These are phyloP conservation scores for Rhabdomys dilectus DNA, from an alignment of 2,113 vertebrate species.

Conservation along the genomic window DNA sequence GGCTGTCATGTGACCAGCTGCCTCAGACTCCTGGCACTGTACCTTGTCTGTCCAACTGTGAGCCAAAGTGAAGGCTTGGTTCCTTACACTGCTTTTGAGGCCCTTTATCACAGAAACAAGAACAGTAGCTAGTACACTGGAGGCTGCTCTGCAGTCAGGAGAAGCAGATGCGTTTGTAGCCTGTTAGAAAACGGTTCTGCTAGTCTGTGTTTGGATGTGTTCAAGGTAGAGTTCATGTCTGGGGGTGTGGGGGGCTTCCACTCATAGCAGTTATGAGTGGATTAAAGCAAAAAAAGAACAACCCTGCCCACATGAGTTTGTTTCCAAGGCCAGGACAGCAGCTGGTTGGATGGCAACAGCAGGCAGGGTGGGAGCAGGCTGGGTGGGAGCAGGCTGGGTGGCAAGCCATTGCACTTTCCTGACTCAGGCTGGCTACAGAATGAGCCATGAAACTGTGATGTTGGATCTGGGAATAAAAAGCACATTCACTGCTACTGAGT, in stretches of 20 bases:
- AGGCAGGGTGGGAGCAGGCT: not conserved
- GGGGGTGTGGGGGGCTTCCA: not conserved
- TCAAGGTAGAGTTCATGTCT: not conserved
- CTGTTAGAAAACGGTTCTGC: not conserved
- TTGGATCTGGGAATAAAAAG: conserved; percentile 34
- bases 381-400: not conserved
- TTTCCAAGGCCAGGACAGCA: not conserved
- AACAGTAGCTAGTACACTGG: not conserved
- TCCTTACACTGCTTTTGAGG: not conserved
- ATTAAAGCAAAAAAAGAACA: not conserved
- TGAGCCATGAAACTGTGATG: not conserved
- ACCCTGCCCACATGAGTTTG: not conserved
- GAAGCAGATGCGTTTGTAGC: not conserved
- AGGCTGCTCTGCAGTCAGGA: not conserved
- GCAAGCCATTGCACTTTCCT: conserved; percentile 48
- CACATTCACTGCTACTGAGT: conserved; percentile 20
- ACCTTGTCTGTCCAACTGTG: not conserved
- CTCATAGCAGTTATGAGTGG: too few relatives aligned
- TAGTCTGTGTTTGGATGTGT: not conserved
- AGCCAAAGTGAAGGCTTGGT: not conserved
- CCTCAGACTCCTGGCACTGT: not conserved
- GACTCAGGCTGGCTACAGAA: not conserved
- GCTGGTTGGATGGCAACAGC: not conserved
- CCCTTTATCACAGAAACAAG: not conserved
- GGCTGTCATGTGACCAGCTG: not conserved